A percentile compares a stretch with the other conserved stretches of the same genome.
Conservation (phyloP, 2,113 vertebrate species). For the Gymnogyps californianus region DNA sequence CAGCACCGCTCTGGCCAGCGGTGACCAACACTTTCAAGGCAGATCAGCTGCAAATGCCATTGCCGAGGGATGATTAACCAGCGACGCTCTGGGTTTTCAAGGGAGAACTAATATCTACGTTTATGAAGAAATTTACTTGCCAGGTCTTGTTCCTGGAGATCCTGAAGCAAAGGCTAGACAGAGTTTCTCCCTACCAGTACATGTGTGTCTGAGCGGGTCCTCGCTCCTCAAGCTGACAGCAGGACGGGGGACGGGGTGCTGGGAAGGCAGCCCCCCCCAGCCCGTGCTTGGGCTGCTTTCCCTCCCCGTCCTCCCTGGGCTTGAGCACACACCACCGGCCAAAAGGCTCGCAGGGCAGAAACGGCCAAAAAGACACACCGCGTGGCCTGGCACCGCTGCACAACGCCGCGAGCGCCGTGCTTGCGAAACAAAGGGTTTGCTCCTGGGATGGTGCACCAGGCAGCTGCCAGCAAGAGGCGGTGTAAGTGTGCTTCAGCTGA, state of each 20-base stretch:
- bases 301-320: neutral
- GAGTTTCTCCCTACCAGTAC: fast-evolving
- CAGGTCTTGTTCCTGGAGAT: neutral
- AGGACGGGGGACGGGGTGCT: fast-evolving
- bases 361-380: neutral
- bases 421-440: fast-evolving
- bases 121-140: neutral
- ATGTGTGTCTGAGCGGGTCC: fast-evolving
- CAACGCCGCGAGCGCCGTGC: neutral
- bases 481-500: neutral
- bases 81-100: neutral
- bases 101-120: neutral
- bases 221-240: fast-evolving
- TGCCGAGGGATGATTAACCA: neutral
- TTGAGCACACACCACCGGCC: neutral
- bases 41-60: neutral
- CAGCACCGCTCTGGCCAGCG: neutral
- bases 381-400: neutral
- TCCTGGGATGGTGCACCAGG: neutral
- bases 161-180: neutral
- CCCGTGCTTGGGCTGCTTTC: neutral
- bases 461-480: neutral
- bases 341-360: neutral
- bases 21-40: neutral
- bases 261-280: neutral